Percentiles rank a stretch among this genome's conserved stretches.
Evolutionary conservation across 2,888 invertebrate genomes (phyloP).

Genomic region (Ganaspis brasiliensis): DNA sequence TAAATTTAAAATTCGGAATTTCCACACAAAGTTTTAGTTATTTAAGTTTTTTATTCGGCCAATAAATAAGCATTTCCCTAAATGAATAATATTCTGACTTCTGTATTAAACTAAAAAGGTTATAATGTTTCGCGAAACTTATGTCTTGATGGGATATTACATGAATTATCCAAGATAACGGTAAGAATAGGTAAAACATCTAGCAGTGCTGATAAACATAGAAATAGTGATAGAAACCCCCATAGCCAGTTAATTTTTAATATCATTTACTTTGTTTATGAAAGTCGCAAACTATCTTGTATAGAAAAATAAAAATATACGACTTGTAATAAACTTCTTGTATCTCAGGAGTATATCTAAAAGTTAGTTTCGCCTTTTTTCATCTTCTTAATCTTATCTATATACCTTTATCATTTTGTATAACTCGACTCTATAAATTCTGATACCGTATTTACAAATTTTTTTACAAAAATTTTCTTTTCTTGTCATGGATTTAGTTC

Average conservation of each 20-base stretch:
- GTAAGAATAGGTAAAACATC: slow-evolving; percentile 1
- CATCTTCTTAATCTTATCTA: neutral
- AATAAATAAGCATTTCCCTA: neutral
- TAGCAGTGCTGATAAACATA: neutral
- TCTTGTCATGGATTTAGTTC: neutral
- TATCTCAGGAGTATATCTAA: neutral
- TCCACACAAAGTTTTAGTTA: no score
- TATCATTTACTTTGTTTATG: neutral
- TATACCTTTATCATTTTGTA: neutral
- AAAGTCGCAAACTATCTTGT: neutral
- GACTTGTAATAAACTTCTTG: neutral
- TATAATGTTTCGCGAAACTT: neutral
- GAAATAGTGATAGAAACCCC: neutral
- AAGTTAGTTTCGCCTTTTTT: neutral
- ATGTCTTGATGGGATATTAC: neutral
- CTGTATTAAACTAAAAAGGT: neutral
- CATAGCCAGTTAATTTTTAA: neutral
- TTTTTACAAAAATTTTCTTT: slow-evolving; percentile 18
- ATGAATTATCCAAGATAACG: neutral
- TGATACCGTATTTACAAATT: neutral
- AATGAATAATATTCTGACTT: neutral
- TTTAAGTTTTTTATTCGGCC: no score
- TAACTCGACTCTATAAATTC: no score
- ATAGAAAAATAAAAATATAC: neutral
- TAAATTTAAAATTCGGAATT: no score